Evolutionary conservation across 2,113 vertebrate genomes (phyloP).

Genomic region (Micronycteris hirsuta): DNA sequence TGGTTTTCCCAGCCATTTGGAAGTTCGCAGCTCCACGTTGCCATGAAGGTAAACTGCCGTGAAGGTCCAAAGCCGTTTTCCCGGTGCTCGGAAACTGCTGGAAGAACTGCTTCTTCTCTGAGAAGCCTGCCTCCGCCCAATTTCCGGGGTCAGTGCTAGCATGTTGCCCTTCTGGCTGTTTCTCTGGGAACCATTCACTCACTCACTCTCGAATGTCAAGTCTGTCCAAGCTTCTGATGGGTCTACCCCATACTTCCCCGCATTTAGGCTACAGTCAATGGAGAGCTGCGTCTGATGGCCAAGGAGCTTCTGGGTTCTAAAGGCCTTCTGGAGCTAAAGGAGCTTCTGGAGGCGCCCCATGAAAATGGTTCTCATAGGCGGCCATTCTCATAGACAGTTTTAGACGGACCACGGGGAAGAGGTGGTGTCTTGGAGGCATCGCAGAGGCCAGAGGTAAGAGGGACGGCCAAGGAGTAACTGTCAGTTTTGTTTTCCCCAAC

Average conservation of each 20-base stretch:
- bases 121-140: neutral
- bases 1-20: too few species aligned
- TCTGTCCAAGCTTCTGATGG: neutral
- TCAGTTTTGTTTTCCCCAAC: neutral
- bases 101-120: neutral
- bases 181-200: neutral
- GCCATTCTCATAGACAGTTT: rapidly evolving
- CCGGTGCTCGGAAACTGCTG: rapidly evolving
- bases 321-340: too few species aligned
- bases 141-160: neutral
- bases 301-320: neutral
- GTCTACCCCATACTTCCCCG: rapidly evolving
- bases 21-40: rapidly evolving
- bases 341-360: rapidly evolving
- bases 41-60: too few species aligned
- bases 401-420: rapidly evolving
- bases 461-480: too few species aligned
- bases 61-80: too few species aligned
- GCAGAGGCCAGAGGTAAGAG: neutral
- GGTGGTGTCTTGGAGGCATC: neutral
- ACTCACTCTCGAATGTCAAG: rapidly evolving
- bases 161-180: neutral
- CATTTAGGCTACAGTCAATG: neutral
- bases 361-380: rapidly evolving
- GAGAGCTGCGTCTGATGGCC: neutral